These are phyloP conservation scores for Atta cephalotes DNA, from an alignment of 1,140 invertebrate genomes.

Conservation along the genomic window DNA sequence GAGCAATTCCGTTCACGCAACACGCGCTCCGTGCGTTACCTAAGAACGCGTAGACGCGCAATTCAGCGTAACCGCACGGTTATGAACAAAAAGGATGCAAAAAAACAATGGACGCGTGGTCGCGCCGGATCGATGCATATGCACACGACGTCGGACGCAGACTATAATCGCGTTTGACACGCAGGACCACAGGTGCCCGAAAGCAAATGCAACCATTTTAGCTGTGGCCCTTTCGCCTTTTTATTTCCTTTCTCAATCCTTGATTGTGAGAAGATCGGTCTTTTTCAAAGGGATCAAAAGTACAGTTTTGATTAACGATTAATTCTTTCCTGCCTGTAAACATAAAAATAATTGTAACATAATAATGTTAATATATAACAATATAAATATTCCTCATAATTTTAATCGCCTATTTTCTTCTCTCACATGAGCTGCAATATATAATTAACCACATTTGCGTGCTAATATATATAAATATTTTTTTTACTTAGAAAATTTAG, in stretches of 20 bases:
- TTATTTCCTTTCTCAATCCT: background rate
- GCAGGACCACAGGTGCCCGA: constrained; percentile 60
- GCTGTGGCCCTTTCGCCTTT: background rate
- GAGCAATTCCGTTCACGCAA: constrained; percentile 73
- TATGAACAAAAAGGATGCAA: constrained; percentile 47
- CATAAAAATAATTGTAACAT: no score
- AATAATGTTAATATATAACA: no score
- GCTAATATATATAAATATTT: background rate
- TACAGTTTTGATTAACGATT: background rate
- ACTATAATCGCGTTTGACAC: constrained; percentile 71
- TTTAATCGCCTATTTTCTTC: background rate
- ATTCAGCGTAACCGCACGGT: constrained; percentile 54
- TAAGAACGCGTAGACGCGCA: constrained; percentile 71
- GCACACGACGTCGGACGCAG: constrained; percentile 38
- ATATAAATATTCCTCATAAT: background rate
- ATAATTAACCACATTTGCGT: background rate
- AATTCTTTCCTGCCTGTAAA: background rate
- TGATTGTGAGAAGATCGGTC: background rate
- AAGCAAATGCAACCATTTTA: background rate
- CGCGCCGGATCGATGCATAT: constrained; percentile 68
- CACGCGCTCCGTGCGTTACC: constrained; percentile 72
- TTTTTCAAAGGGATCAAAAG: background rate
- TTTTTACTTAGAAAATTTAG: background rate
- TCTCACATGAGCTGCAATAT: background rate
- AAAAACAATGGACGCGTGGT: constrained; percentile 61